These are phyloP conservation scores for Sesamia nonagrioides DNA, from an alignment of 1,140 invertebrate genomes.

Conservation along the genomic window DNA sequence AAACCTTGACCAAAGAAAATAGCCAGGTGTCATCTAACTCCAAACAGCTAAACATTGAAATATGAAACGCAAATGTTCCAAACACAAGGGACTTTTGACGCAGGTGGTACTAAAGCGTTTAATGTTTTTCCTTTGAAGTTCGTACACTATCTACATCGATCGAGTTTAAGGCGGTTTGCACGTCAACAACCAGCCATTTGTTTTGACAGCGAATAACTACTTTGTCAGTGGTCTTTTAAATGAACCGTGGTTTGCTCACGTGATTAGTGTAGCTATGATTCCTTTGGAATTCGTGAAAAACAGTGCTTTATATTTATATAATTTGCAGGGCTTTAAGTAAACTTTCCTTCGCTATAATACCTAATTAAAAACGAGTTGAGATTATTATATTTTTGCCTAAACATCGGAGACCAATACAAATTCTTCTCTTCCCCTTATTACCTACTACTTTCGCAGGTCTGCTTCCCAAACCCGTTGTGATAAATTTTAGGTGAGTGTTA, in stretches of 20 bases:
- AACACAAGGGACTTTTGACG: neutral
- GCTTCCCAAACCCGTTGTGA: too few species aligned
- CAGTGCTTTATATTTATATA: too few species aligned
- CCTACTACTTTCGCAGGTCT: too few species aligned
- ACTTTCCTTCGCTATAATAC: too few species aligned
- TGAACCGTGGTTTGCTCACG: neutral
- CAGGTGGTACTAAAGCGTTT: slow-evolving; percentile 38
- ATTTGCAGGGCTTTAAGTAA: too few species aligned
- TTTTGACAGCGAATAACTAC: neutral
- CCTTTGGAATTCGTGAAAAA: too few species aligned
- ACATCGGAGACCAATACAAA: too few species aligned
- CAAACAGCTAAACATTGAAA: neutral
- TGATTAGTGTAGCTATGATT: neutral
- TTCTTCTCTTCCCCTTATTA: too few species aligned
- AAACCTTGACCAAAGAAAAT: neutral
- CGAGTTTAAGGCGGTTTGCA: slow-evolving; percentile 16
- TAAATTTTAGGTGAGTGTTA: too few species aligned
- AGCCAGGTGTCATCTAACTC: neutral
- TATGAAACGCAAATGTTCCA: neutral
- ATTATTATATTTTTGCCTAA: too few species aligned
- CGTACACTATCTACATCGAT: slow-evolving; percentile 24
- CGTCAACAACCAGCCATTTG: slow-evolving; percentile 2
- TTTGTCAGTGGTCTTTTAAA: neutral
- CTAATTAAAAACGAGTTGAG: too few species aligned
- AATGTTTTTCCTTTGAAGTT: slow-evolving; percentile 22